Conservation (phyloP, 2,888 invertebrate species). For the Alentia gelatinosa region DNA sequence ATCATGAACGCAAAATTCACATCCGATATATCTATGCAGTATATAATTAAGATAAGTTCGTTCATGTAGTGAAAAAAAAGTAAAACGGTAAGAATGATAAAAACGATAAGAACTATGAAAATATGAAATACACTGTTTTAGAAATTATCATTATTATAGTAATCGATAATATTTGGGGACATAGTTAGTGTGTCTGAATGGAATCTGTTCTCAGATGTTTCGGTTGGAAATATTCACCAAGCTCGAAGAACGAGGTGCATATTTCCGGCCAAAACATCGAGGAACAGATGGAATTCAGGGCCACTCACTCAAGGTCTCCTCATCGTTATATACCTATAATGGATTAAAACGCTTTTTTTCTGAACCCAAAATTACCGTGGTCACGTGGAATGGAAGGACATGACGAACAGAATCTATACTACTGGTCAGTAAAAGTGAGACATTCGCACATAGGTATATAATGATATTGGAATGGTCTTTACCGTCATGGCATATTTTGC, state of each 20-base stretch:
- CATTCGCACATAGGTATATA: background rate
- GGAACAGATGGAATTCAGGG: background rate
- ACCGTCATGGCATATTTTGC: conserved; percentile 44
- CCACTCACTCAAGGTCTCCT: background rate
- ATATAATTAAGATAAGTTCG: background rate
- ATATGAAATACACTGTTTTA: background rate
- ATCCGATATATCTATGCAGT: background rate
- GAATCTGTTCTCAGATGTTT: too few species aligned
- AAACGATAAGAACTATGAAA: background rate
- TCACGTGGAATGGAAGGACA: background rate
- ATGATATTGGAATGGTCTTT: background rate
- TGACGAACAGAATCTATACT: background rate
- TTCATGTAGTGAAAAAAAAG: background rate
- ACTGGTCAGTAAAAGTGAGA: too few species aligned
- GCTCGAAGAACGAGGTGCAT: too few species aligned
- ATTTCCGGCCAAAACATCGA: too few species aligned
- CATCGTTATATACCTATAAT: background rate
- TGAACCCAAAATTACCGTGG: background rate
- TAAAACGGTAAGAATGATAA: background rate
- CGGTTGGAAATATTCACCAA: too few species aligned
- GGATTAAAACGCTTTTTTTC: background rate
- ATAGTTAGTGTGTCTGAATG: background rate
- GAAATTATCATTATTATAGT: background rate
- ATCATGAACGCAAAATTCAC: background rate
- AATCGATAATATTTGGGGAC: background rate